A percentile compares a stretch with the other conserved stretches of the same genome.
phyloP scores from a whole-genome alignment of 1,140 invertebrate genomes.

The Drosophila paulistorum region DNA sequence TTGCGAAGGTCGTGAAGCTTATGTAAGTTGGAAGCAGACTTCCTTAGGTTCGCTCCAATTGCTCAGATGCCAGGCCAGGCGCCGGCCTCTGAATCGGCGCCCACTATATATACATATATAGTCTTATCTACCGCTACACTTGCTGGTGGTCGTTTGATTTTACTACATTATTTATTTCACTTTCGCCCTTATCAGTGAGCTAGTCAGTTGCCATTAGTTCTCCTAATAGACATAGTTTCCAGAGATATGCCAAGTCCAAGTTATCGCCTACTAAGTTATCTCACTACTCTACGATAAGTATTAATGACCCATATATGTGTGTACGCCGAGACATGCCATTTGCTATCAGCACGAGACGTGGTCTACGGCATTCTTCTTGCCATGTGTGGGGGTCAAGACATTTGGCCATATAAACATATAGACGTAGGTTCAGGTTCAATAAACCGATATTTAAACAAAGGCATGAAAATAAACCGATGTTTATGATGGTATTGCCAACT shows the following conservation, averaged over 20 bases:
- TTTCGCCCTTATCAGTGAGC: slow-evolving; percentile 40
- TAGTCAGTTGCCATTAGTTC: background rate
- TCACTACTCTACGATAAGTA: slow-evolving; percentile 37
- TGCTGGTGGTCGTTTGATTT: slow-evolving; percentile 8
- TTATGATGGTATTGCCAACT: background rate
- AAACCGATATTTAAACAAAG: slow-evolving; percentile 39
- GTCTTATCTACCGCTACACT: background rate
- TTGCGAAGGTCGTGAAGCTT: slow-evolving; percentile 17
- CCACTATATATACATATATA: too few species aligned
- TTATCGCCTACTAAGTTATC: too few species aligned
- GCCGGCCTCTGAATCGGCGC: background rate
- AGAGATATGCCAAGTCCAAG: slow-evolving; percentile 4
- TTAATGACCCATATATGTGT: slow-evolving; percentile 46
- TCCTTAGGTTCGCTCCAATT: background rate
- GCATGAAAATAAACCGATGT: background rate
- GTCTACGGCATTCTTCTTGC: background rate
- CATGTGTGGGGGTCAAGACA: background rate
- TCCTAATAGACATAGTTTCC: background rate
- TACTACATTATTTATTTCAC: slow-evolving; percentile 33
- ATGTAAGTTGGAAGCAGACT: slow-evolving; percentile 12
- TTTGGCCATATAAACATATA: slow-evolving; percentile 28
- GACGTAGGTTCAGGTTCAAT: slow-evolving; percentile 66
- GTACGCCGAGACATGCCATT: background rate
- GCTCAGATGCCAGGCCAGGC: background rate
- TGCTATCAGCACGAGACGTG: slow-evolving; percentile 10